Evolutionary conservation across 2,113 vertebrate genomes (phyloP).

Genomic region (Gasterosteus aculeatus): DNA sequence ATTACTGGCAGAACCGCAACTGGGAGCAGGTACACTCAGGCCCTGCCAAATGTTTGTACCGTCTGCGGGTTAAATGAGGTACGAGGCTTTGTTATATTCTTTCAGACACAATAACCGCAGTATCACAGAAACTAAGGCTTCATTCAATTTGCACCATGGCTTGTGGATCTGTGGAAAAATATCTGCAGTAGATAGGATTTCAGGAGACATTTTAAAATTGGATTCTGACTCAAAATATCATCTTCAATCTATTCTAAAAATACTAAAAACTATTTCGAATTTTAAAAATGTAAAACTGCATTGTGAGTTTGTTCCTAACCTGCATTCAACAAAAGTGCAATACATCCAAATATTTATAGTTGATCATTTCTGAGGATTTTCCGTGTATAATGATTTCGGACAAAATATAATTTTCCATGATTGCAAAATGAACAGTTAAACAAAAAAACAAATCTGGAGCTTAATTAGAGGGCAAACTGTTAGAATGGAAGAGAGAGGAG

Average conservation of each 20-base stretch:
- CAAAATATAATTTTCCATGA: constrained; percentile 45
- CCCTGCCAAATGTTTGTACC: constrained; percentile 56
- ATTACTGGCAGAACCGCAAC: constrained; percentile 86
- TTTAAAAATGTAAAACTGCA: neutral
- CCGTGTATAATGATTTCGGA: constrained; percentile 34
- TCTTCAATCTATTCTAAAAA: neutral
- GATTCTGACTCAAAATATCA: neutral
- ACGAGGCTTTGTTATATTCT: constrained; percentile 27
- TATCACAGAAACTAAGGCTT: constrained; percentile 12
- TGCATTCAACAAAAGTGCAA: neutral
- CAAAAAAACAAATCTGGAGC: constrained; percentile 59
- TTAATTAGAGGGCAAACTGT: constrained; percentile 79
- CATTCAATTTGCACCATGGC: constrained; percentile 13
- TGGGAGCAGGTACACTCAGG: constrained; percentile 62
- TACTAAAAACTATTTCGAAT: neutral
- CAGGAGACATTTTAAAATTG: constrained; percentile 2
- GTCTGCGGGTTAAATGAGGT: constrained; percentile 52
- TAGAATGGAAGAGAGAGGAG: constrained; percentile 70
- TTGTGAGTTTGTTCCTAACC: neutral
- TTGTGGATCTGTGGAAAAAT: neutral
- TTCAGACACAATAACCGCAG: constrained; percentile 1
- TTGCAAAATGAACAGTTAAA: constrained; percentile 48
- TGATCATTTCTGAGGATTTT: constrained; percentile 7
- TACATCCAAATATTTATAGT: neutral
- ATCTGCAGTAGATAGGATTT: neutral